phyloP scores from a whole-genome alignment of 2,888 invertebrate genomes.

The Agrochola circellaris region DNA sequence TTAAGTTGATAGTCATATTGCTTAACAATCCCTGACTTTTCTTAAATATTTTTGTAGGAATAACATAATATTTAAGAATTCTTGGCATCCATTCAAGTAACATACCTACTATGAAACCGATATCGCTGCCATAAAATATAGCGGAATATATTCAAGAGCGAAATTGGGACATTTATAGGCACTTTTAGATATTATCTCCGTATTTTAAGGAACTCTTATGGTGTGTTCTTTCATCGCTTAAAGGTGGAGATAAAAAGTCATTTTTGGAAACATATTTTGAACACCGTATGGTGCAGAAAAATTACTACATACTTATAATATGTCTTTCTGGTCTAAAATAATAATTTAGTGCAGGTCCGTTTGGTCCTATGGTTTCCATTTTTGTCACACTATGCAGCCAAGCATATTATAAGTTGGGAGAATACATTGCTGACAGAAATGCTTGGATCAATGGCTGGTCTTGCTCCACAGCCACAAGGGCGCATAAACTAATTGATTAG shows the following conservation, averaged over 20 bases:
- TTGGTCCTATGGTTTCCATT: background rate
- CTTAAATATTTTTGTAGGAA: conserved; percentile 8
- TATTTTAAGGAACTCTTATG: conserved; percentile 48
- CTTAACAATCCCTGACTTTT: background rate
- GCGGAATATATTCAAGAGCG: conserved; percentile 46
- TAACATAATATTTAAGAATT: conserved; percentile 14
- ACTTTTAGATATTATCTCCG: conserved; percentile 44
- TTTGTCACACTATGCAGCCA: too few relatives aligned
- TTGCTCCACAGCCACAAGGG: too few relatives aligned
- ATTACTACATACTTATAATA: background rate
- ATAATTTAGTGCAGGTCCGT: too few relatives aligned
- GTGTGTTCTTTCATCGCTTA: conserved; percentile 37
- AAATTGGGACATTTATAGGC: conserved; percentile 54
- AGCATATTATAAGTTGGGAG: too few relatives aligned
- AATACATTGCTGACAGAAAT: too few relatives aligned
- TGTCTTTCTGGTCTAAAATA: background rate
- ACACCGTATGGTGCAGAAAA: background rate
- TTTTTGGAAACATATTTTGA: conserved; percentile 5
- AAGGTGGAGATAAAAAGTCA: conserved; percentile 30
- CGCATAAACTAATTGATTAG: too few relatives aligned
- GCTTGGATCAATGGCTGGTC: too few relatives aligned
- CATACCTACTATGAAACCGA: conserved; percentile 42
- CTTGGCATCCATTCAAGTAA: conserved; percentile 45
- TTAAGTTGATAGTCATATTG: background rate
- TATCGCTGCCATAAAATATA: conserved; percentile 48